phyloP scores from a whole-genome alignment of 1,140 invertebrate genomes.

The Drosophila lacteicornis region DNA sequence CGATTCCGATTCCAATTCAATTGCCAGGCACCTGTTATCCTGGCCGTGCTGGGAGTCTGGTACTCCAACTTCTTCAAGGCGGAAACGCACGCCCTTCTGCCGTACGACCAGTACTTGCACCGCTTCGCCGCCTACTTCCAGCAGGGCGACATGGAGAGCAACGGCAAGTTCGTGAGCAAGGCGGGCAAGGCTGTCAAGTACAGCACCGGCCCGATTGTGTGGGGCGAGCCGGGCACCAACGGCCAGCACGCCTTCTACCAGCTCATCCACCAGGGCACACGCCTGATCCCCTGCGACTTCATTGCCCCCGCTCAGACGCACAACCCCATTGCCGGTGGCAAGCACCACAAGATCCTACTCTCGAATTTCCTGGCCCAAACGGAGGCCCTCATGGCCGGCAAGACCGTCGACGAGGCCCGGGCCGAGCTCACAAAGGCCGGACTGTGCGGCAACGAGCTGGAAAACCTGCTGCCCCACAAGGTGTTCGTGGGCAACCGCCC shows the following conservation, averaged over 20 bases:
- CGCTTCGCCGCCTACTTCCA: constrained; percentile 99
- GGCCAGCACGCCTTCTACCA: constrained; percentile 99
- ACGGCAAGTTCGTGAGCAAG: constrained; percentile 97
- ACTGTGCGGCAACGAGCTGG: constrained; percentile 89
- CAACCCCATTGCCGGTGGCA: constrained; percentile 93
- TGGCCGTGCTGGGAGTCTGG: constrained; percentile 98
- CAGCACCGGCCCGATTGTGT: constrained; percentile 95
- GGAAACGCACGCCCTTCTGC: constrained; percentile 97
- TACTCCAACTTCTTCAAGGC: constrained; percentile 98
- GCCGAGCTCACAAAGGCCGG: constrained; percentile 91
- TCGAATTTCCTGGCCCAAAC: constrained; percentile 99
- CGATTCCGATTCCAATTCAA: neutral
- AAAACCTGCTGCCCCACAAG: constrained; percentile 96
- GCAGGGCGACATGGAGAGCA: constrained; percentile 99
- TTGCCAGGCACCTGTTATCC: constrained; percentile 94
- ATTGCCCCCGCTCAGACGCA: constrained; percentile 97
- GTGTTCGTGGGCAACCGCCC: constrained; percentile 98
- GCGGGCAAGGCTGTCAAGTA: constrained; percentile 90
- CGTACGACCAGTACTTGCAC: constrained; percentile 99
- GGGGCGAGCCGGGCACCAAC: constrained; percentile 99
- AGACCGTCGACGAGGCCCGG: constrained; percentile 91
- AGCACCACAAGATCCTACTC: constrained; percentile 94
- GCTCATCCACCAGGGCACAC: constrained; percentile 92
- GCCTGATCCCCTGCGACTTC: constrained; percentile 98
- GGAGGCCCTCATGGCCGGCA: constrained; percentile 98